Conservation (phyloP, 2,888 invertebrate genomes). For the Leucozona laternaria region DNA sequence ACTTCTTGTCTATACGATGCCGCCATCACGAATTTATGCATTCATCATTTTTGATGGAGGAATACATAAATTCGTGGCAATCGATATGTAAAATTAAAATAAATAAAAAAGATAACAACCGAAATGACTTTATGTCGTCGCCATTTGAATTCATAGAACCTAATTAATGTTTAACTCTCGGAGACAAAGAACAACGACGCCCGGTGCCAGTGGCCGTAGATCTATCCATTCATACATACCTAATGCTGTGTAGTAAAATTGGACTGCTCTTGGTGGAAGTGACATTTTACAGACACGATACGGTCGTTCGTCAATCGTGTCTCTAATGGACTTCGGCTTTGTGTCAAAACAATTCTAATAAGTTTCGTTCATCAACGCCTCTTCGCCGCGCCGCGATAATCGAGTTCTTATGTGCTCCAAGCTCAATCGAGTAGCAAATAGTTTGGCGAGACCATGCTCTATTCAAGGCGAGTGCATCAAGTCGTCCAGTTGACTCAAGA, state of each 20-base stretch:
- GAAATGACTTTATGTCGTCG: slow-evolving; percentile 25
- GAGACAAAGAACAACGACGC: not conserved
- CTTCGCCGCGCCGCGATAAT: not conserved
- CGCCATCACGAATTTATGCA: slow-evolving; percentile 33
- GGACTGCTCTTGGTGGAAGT: slow-evolving; percentile 39
- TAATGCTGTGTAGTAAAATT: slow-evolving; percentile 51
- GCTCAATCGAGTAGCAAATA: slow-evolving; percentile 11
- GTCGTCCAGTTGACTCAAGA: slow-evolving; percentile 1
- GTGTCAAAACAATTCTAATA: slow-evolving; percentile 51
- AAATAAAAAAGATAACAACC: slow-evolving; percentile 28
- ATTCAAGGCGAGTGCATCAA: not conserved
- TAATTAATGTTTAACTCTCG: slow-evolving; percentile 55
- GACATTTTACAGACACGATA: slow-evolving; percentile 51
- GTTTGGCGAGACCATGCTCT: not conserved
- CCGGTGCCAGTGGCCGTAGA: not conserved
- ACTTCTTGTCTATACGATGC: slow-evolving; percentile 39
- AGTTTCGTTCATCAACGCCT: not conserved
- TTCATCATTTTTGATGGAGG: slow-evolving; percentile 54
- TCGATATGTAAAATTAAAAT: slow-evolving; percentile 43
- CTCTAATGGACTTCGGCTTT: slow-evolving; percentile 18
- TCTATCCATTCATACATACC: not conserved
- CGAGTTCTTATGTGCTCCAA: slow-evolving; percentile 13
- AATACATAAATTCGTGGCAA: slow-evolving; percentile 70
- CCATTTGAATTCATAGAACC: slow-evolving; percentile 60
- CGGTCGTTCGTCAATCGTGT: not conserved